A percentile compares a stretch with the other conserved stretches of the same genome.
phyloP scores from a whole-genome alignment of 2,113 vertebrate genomes.

The Rousettus leschenaultii region DNA sequence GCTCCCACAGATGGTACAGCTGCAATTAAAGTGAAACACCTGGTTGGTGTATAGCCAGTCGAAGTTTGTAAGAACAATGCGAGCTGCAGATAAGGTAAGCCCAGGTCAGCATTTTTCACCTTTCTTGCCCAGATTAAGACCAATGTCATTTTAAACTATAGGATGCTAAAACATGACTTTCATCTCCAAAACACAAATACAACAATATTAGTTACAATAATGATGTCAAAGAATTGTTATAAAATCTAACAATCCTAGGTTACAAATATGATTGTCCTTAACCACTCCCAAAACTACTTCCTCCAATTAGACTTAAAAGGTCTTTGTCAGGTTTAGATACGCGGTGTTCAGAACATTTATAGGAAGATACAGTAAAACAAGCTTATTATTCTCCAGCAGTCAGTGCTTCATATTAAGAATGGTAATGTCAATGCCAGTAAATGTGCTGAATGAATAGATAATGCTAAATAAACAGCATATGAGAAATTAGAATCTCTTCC shows the following conservation, averaged over 20 bases:
- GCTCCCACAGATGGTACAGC: slow-evolving; percentile 78
- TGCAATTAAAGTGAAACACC: slow-evolving; percentile 76
- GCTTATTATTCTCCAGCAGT: neutral
- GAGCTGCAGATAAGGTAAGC: neutral
- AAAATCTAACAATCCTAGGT: neutral
- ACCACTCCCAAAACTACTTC: neutral
- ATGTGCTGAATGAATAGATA: neutral
- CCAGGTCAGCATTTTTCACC: neutral
- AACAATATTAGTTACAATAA: neutral
- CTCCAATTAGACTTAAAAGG: too few relatives aligned
- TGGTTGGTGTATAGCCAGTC: slow-evolving; percentile 52
- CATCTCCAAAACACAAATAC: slow-evolving; percentile 27
- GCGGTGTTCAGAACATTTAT: neutral
- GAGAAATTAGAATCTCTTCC: neutral
- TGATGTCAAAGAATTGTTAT: neutral
- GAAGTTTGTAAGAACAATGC: neutral
- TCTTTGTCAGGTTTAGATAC: too few relatives aligned
- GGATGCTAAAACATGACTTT: slow-evolving; percentile 32
- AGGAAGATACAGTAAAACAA: neutral
- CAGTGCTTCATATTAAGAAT: neutral
- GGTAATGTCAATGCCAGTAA: neutral
- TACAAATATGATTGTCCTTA: neutral
- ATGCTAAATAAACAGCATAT: neutral
- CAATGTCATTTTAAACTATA: neutral
- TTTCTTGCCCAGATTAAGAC: neutral